phyloP scores from a whole-genome alignment of 2,797 vertebrate genomes.

The Anabacerthia variegaticeps region DNA sequence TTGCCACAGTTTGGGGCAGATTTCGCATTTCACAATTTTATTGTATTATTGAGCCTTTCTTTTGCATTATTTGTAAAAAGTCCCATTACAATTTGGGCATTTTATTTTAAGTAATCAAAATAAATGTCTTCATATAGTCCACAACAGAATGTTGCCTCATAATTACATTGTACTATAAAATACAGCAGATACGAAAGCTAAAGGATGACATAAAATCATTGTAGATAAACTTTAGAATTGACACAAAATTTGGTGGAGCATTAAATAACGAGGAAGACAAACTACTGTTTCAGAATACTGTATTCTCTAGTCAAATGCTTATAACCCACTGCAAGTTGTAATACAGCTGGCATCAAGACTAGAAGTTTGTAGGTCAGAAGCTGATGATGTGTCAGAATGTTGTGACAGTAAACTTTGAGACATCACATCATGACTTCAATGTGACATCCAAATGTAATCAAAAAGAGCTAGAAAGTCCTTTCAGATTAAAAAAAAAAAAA shows the following conservation, averaged over 20 bases:
- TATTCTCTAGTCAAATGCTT: background rate
- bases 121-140: background rate
- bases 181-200: background rate
- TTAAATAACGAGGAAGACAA: background rate
- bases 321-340: background rate
- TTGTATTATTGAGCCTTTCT: background rate
- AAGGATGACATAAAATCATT: background rate
- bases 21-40: background rate
- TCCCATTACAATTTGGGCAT: background rate
- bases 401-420: background rate
- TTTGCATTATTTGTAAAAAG: background rate
- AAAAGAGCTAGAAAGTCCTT: background rate
- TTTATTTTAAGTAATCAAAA: conserved; percentile 2
- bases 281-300: background rate
- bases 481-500: background rate
- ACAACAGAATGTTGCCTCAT: background rate
- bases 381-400: background rate
- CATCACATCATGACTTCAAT: background rate
- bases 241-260: background rate
- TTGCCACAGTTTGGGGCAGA: background rate
- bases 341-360: background rate
- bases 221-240: background rate
- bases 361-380: background rate
- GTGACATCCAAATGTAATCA: background rate
- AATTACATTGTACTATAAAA: background rate